A percentile compares a stretch with the other conserved stretches of the same genome.
Conservation (phyloP, 2,888 invertebrate genomes). For the Falcaria lacertinaria region DNA sequence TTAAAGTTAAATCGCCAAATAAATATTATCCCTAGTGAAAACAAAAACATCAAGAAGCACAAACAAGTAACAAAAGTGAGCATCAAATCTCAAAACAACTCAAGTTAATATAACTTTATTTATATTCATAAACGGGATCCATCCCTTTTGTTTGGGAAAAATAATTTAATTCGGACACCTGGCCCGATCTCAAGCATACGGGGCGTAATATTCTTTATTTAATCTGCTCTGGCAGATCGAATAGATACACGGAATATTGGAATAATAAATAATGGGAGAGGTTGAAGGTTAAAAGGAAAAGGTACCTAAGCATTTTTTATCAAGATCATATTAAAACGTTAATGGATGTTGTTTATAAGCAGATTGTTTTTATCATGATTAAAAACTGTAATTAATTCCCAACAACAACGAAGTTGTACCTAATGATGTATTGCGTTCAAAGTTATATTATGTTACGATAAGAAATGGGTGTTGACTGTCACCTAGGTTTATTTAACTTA, state of each 20-base stretch:
- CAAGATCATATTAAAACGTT: not conserved
- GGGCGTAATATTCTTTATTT: slow-evolving; percentile 16
- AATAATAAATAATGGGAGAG: not conserved
- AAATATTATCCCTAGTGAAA: no score
- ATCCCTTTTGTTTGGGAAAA: slow-evolving; percentile 32
- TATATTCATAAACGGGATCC: slow-evolving; percentile 31
- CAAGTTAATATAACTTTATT: slow-evolving; percentile 27
- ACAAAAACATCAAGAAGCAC: not conserved
- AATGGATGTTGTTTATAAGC: no score
- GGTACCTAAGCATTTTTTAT: not conserved
- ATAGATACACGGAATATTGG: not conserved
- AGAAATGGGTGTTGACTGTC: no score
- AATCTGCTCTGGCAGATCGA: slow-evolving; percentile 9
- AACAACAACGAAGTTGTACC: no score
- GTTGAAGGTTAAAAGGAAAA: not conserved
- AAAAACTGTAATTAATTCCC: no score
- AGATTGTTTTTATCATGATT: no score
- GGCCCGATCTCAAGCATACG: slow-evolving; percentile 24
- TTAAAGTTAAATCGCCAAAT: no score
- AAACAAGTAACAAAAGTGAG: slow-evolving; percentile 6
- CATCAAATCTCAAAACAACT: slow-evolving; percentile 14
- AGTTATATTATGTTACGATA: no score
- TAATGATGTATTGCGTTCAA: no score
- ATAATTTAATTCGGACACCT: slow-evolving; percentile 37
- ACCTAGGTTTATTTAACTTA: no score